A percentile compares a stretch with the other conserved stretches of the same genome.
Conservation (phyloP, 2,113 vertebrate genomes). For the Nothobranchius furzeri region DNA sequence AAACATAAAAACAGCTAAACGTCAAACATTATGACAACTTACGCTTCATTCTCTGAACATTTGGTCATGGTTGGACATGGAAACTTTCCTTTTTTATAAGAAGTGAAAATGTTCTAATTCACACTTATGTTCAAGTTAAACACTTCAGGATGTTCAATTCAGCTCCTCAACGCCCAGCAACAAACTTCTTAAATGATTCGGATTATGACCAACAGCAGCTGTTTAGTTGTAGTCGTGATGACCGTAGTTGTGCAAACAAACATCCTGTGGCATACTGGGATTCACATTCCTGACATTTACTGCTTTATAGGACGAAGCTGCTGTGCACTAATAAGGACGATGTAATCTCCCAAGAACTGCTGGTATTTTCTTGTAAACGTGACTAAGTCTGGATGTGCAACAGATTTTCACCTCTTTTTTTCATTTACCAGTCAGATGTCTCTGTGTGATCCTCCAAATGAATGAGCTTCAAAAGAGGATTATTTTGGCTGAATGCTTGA, state of each 20-base stretch:
- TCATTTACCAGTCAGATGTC: conserved; percentile 7
- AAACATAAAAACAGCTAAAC: no score
- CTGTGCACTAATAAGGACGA: conserved; percentile 8
- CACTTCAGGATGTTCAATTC: background rate
- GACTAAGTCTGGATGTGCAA: conserved; percentile 10
- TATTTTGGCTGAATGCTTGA: conserved; percentile 6
- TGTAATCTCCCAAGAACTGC: conserved; percentile 5
- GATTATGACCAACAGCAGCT: conserved; percentile 30
- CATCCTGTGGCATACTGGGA: conserved; percentile 26
- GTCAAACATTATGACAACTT: no score
- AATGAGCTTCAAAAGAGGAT: conserved; percentile 32
- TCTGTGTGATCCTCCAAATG: background rate
- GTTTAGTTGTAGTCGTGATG: conserved; percentile 3
- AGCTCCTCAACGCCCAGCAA: background rate
- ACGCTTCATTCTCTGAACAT: no score
- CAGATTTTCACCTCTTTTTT: conserved; percentile 15
- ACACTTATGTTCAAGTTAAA: background rate
- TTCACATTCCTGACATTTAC: conserved; percentile 25
- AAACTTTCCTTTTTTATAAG: no score
- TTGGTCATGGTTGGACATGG: no score
- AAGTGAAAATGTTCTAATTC: no score
- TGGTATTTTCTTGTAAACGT: conserved; percentile 7
- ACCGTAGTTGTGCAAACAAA: background rate
- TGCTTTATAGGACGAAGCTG: conserved; percentile 4
- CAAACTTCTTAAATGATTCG: conserved; percentile 4